Evolutionary conservation across 2,888 invertebrate species (phyloP), one percentile per base, ranked within the genome.

Genomic region (Heliconius charithonia): DNA sequence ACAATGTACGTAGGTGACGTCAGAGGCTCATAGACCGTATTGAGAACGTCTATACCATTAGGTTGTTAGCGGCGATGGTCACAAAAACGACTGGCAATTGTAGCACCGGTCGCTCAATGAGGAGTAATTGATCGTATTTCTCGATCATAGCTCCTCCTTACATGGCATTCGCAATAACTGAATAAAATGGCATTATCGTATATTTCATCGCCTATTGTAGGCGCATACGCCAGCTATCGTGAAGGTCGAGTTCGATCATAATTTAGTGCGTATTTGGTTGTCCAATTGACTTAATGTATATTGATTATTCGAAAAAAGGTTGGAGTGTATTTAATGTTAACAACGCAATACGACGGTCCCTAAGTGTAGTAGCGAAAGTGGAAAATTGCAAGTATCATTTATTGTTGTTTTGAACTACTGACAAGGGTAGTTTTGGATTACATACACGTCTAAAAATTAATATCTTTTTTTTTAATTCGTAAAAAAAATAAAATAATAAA

Each of bases 41-140:
- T 76, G 80, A 76, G 79, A 79, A 83, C 80, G 82, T 82, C 83
- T 82, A 81, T 83, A 85, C 83, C 82, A 85, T 85, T 86, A 87
- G 83, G 85, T 83, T 85, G 85, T 88, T 88, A 84, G 84, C 81
- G 81, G 82, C 84, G 85, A 84, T 84, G 86, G 83, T 82, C 86
- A 89, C 88, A 87, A 89, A 89, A 91, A 89, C 88, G 87, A 89
- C 87, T 86, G 85, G 88, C 93, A 94, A 93, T 94, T 94, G 93
- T 89, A 90, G 89, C 87, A 87, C 84, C 87, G 87, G 87, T 88
- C 89, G 89, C 88, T 92, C 92, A 93, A 94, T 90, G 86, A 92
- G 91, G 85, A 87, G 91, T 93, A 94, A 94, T 94, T 93, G 93
- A 91, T 90, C 90, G 84, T 83, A 81, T 82, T 89, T 85, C 85